These are phyloP conservation scores for Polyploca ridens DNA, from an alignment of 2,888 invertebrate species.

Conservation along the genomic window DNA sequence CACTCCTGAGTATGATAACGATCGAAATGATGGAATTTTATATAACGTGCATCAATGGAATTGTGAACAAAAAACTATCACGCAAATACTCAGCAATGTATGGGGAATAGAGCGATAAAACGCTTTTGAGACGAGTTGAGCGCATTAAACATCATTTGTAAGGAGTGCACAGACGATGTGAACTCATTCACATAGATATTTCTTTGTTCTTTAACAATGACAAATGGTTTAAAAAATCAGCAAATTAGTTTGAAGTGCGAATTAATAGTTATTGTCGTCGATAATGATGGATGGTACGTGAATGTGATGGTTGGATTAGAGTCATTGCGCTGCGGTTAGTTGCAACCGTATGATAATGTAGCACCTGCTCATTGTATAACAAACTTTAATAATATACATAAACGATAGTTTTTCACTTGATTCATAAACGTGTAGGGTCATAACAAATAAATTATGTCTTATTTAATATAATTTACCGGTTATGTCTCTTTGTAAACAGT, in stretches of 20 bases:
- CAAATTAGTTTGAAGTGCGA: conserved; percentile 70
- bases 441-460: neutral
- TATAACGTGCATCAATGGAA: neutral
- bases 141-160: conserved; percentile 11
- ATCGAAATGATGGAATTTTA: conserved; percentile 4
- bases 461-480: neutral
- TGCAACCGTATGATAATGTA: conserved; percentile 18
- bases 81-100: neutral
- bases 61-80: neutral
- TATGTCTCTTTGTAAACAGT: neutral
- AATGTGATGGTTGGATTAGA: conserved; percentile 58
- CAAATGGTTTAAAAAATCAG: conserved; percentile 70
- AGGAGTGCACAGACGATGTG: conserved; percentile 10
- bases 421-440: neutral
- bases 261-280: conserved; percentile 67
- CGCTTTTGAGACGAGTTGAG: conserved; percentile 6
- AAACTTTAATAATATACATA: neutral
- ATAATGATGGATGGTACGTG: conserved; percentile 63
- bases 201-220: conserved; percentile 59
- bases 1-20: conserved; percentile 8
- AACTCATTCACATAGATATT: conserved; percentile 16
- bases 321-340: conserved; percentile 40
- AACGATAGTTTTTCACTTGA: neutral
- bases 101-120: conserved; percentile 13
- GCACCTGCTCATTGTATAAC: conserved; percentile 21